Evolutionary conservation across 2,888 invertebrate species (phyloP).

Genomic region (Dolomedes plantarius): DNA sequence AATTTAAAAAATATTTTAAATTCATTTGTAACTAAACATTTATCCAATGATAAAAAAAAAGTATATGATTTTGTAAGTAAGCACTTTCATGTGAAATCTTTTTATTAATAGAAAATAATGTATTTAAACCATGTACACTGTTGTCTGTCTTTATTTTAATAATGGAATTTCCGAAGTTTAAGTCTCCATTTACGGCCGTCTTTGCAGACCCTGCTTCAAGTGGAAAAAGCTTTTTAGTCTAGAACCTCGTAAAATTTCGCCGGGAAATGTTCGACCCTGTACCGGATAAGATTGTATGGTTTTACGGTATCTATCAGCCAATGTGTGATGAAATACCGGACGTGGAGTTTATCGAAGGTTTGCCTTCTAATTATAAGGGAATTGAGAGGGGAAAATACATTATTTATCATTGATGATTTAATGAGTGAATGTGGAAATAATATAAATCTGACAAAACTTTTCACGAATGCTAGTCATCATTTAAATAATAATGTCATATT

Average conservation of each 20-base stretch:
- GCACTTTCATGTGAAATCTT: background rate
- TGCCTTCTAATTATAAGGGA: background rate
- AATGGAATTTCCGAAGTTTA: slow-evolving; percentile 9
- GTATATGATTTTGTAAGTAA: slow-evolving; percentile 10
- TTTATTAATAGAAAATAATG: background rate
- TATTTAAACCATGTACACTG: too few relatives aligned
- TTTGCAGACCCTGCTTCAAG: background rate
- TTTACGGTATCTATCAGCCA: slow-evolving; percentile 7
- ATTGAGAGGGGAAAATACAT: background rate
- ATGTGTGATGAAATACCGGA: background rate
- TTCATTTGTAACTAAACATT: too few relatives aligned
- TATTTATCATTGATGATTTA: background rate
- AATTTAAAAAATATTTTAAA: too few relatives aligned
- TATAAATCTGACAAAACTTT: background rate
- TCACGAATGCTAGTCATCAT: slow-evolving; percentile 1
- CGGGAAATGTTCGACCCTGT: background rate
- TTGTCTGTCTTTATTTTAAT: background rate
- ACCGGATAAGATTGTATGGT: background rate
- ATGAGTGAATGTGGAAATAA: background rate
- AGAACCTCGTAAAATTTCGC: background rate
- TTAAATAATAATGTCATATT: slow-evolving; percentile 37
- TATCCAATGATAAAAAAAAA: background rate
- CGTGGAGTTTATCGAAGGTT: background rate
- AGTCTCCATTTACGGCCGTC: background rate
- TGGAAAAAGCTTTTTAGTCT: background rate